Evolutionary conservation across 2,797 vertebrate species (phyloP).

Genomic region (Clarias laeviceps): DNA sequence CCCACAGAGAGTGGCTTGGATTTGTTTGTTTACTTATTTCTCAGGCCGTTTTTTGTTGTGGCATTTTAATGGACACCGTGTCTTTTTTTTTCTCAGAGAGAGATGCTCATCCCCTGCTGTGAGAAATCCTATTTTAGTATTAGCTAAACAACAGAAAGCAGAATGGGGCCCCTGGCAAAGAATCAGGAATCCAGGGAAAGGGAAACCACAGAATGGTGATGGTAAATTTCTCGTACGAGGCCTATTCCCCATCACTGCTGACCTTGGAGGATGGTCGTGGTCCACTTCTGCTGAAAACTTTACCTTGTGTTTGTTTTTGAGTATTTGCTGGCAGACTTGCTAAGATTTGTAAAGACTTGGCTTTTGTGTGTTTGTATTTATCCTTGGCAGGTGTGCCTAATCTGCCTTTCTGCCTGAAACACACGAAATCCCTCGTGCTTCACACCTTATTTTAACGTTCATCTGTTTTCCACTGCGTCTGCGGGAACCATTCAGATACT

Average conservation of each 20-base stretch:
- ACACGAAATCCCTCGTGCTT: constrained; percentile 45
- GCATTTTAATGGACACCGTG: constrained; percentile 32
- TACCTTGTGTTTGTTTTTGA: constrained; percentile 46
- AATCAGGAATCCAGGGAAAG: constrained; percentile 19
- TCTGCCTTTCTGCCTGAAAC: constrained; percentile 37
- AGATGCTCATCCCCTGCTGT: constrained; percentile 56
- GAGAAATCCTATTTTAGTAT: constrained; percentile 61
- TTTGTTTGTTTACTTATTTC: constrained; percentile 59
- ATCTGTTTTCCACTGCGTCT: constrained; percentile 2
- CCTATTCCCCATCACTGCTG: constrained; percentile 47
- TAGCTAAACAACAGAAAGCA: constrained; percentile 61
- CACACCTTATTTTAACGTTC: constrained; percentile 54
- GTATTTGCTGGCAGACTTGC: constrained; percentile 1
- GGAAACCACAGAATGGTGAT: constrained; percentile 38
- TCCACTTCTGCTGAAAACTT: constrained; percentile 30
- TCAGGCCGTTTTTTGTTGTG: constrained; percentile 48
- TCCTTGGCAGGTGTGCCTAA: constrained; percentile 31
- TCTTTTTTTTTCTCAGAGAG: constrained; percentile 50
- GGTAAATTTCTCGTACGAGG: constrained; percentile 39
- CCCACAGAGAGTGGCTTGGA: constrained; percentile 30
- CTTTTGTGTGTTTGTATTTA: constrained; percentile 15
- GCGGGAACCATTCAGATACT: constrained; percentile 26
- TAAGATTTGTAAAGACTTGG: neutral
- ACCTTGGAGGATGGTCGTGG: constrained; percentile 54
- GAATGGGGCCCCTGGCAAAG: constrained; percentile 36